Evolutionary conservation across 2,888 invertebrate genomes (phyloP), one percentile per base, ranked within the genome.

Genomic region (Callyntrura guangdongensis): DNA sequence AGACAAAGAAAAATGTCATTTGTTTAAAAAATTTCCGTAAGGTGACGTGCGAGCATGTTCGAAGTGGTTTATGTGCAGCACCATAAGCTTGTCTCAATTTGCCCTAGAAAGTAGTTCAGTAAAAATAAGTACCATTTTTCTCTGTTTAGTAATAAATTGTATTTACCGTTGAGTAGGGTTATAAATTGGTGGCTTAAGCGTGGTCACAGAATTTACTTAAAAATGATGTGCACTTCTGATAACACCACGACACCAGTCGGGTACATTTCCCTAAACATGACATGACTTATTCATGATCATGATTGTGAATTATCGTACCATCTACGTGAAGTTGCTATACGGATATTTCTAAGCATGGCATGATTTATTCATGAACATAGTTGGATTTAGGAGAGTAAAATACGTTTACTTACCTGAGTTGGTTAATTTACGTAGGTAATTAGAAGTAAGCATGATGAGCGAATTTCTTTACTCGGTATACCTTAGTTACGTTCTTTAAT

Each of bases 221-320:
- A 74, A 74, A 22, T 74, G 9, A 9, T 20, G 20, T 49, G 9
- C n/a, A 9, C 47, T 47, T 74, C 22, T 47, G 47, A 47, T 74
- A 17, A 74, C 20, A 49, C 74, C 4, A 74, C 47, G 0, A 9
- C 49, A 72, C 6, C 17, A 47, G 36, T 36, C 3, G 36, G 36
- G 36, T 36, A 4, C 17, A 36, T 49, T 74, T 74, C 49, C 47
- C 22, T 47, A 47, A 67, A 20, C 49, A 74, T 47, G 74, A 47
- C 74, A 74, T 74, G 74, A 74, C 74, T 74, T 74, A 74, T 74
- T 74, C 74, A 74, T 74, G 74, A 74, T 49, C 74, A 49, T 74
- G 74, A 74, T 74, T 74, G 49, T 74, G 74, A 74, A 45, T 74
- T 36, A n/a, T 72, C 20, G 49, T 74, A 6, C 45, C 27, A 45